Conservation (phyloP, 2,113 vertebrate species). For the Anoplopoma fimbria region DNA sequence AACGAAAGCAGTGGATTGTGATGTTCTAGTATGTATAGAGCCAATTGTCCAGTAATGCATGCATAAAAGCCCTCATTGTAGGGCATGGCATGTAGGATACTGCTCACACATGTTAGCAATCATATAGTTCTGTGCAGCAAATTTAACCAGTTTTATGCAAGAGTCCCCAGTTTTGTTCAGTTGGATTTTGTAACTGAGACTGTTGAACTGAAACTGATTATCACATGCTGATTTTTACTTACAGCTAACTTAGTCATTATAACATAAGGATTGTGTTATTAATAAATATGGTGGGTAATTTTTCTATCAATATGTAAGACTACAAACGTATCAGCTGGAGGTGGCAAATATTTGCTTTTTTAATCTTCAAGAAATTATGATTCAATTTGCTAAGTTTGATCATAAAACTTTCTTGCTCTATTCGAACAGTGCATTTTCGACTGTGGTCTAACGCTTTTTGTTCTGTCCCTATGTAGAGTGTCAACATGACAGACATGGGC, state of each 20-base stretch:
- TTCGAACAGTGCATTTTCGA: too few relatives aligned
- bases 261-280: background rate
- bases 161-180: background rate
- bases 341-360: background rate
- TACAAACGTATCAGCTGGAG: background rate
- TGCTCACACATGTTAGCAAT: slow-evolving; percentile 32
- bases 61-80: slow-evolving; percentile 52
- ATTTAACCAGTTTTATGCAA: slow-evolving; percentile 15
- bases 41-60: background rate
- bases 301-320: background rate
- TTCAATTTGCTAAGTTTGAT: background rate
- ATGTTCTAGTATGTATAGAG: background rate
- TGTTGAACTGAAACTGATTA: background rate
- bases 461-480: slow-evolving; percentile 20
- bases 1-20: background rate
- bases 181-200: background rate
- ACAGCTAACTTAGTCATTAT: background rate
- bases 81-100: background rate
- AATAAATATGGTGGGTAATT: background rate
- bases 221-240: background rate
- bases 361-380: background rate
- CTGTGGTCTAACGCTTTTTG: background rate
- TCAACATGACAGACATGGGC: slow-evolving; percentile 79
- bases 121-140: slow-evolving; percentile 2
- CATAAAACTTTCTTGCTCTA: background rate